Base-by-base conservation (phyloP, 2,888 invertebrate species). In the Drosophila neutralis region DNA sequence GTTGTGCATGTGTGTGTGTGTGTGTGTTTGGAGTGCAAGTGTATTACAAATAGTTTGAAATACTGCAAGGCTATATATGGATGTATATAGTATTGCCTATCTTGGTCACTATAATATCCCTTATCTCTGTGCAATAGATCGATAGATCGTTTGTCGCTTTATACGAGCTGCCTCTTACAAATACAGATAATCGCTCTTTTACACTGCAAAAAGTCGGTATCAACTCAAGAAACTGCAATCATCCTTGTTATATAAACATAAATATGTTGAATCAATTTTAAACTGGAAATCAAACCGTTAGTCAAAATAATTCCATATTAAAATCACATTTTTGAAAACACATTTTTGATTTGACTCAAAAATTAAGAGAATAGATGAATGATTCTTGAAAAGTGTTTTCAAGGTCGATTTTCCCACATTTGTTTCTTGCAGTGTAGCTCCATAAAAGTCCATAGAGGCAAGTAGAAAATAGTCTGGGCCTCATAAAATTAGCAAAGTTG, bases 121-220 rank as follows among this genome's bases (percentile, higher is more conserved):
- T 78, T 78, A 78, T 77, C 77, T 77, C 31, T 45, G 36, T 58
- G 58, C 40, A 51, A 70, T 74, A 77, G 77, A 77, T 78, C 73
- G 78, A 80, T 78, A 69, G 78, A 80, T 73, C 69, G 76, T 38
- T 27, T 27, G 38, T 27, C 61, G 68, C 60, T 58, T 70, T 77
- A 78, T 70, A 74, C 45, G 64, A 66, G 79, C 61, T 75, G 60
- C 78, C 69, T 78, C 78, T 69, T 70, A 73, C 61, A 59, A 60
- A 42, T 42, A n/a, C 45, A 71, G 77, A 54, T 79, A 76, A 78
- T 78, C 76, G 57, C 52, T 11, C 29, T 4, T n/a, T 8, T 53
- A 53, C 65, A 70, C 74, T 76, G 67, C 49, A 31, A n/a, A 21
- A 70, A 70, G 53, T 33, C 13, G 4, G 11, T n/a, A 21, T 3